Base-by-base conservation (phyloP, 2,888 invertebrate species). In the Nymphalis c-album region DNA sequence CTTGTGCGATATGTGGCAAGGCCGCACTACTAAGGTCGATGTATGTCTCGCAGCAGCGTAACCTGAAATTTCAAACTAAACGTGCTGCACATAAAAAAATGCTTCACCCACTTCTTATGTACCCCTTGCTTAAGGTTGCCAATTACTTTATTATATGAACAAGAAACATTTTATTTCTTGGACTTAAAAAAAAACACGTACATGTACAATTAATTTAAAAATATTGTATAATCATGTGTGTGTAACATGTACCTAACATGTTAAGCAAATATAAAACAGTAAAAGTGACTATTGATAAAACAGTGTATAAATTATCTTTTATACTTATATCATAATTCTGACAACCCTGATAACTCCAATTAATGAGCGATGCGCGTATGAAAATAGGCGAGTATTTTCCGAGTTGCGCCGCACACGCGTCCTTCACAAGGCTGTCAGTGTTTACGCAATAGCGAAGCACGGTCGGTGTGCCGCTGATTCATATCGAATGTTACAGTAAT, bases 401-500 rank as follows among this genome's bases (percentile, higher is more conserved):
- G 77, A 72, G 74, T 77, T 75, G 78, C 67, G 69, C 64, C 55
- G 55, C 75, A 80, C 81, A 83, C 81, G 84, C 85, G 85, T 86
- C 88, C 90, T 89, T 87, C 85, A 77, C 87, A 88, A 88, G 89
- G 88, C 84, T 87, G 86, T 86, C 85, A 85, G 80, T 68, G 72
- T 73, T 88, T 87, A 79, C 80, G 78, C 79, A 86, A 67, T 67
- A 70, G 67, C 67, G 45, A 60, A 60, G 45, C 55, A 40, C 66
- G 64, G 65, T 48, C 50, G 59, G 61, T 64, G 59, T 64, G 60
- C 53, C 40, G 17, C 58, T 59, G 66, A 63, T 68, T 55, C 58
- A 59, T 68, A 67, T 62, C 60, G 61, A 63, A 60, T 53, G 66
- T 53, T 68, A 60, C 57, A 61, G 62, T 53, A 58, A 53, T 68